These are phyloP conservation scores for Progne subis DNA, from an alignment of 2,113 vertebrate genomes.

Conservation along the genomic window DNA sequence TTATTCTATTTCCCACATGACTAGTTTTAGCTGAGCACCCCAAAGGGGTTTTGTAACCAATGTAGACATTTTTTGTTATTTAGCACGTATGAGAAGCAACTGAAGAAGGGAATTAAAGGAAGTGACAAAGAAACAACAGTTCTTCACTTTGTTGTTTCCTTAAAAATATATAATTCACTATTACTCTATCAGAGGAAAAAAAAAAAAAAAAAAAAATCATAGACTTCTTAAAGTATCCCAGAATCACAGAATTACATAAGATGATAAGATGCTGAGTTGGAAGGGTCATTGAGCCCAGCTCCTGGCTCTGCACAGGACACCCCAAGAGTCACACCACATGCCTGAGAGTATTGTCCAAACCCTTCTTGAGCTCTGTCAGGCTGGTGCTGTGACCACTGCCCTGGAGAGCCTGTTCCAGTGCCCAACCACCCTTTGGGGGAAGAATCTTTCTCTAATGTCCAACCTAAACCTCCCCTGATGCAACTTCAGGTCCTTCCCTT, in stretches of 20 bases:
- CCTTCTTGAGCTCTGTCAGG: too few species aligned
- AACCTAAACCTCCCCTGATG: background rate
- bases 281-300: too few species aligned
- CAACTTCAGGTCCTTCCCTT: background rate
- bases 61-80: background rate
- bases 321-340: background rate
- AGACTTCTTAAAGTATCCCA: background rate
- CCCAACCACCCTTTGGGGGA: background rate
- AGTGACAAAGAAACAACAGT: background rate
- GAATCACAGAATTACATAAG: background rate
- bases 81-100: background rate
- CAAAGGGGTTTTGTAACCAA: conserved; percentile 31
- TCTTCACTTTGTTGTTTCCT: background rate
- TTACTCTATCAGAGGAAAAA: conserved; percentile 1
- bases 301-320: background rate
- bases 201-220: background rate
- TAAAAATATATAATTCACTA: conserved; percentile 50
- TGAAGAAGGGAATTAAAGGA: conserved; percentile 24
- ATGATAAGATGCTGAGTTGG: background rate
- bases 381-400: too few species aligned
- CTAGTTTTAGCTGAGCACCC: conserved; percentile 26
- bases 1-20: conserved; percentile 42
- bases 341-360: background rate
- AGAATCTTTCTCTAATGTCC: background rate
- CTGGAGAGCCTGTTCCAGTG: background rate